Percentiles rank a stretch among this genome's conserved stretches.
Conservation (phyloP, 2,888 invertebrate species). For the Acanthosepion esculentum region DNA sequence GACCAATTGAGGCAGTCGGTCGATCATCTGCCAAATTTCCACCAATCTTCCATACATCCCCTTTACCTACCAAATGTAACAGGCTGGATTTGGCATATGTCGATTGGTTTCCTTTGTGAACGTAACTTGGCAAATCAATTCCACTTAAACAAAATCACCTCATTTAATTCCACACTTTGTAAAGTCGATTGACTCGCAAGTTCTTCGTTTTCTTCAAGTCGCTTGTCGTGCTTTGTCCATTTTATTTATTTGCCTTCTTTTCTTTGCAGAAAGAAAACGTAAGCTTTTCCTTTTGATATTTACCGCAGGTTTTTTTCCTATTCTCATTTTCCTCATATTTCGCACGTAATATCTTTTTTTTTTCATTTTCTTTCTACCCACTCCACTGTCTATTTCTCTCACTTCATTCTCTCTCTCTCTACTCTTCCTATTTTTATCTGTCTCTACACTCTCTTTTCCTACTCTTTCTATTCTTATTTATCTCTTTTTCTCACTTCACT, state of each 20-base stretch:
- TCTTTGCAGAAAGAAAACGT: too few relatives aligned
- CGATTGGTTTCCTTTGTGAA: neutral
- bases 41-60: neutral
- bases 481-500: neutral
- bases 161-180: neutral
- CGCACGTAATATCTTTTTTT: too few relatives aligned
- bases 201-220: neutral
- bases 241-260: too few relatives aligned
- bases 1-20: neutral
- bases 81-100: neutral
- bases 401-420: too few relatives aligned
- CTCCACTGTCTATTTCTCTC: too few relatives aligned
- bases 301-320: too few relatives aligned
- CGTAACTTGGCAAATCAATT: neutral
- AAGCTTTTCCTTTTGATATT: too few relatives aligned
- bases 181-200: neutral
- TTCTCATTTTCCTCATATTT: too few relatives aligned
- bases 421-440: too few relatives aligned
- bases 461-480: neutral
- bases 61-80: neutral
- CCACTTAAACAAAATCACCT: neutral
- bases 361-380: too few relatives aligned
- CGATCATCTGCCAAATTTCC: neutral
- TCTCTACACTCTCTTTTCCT: neutral
- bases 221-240: too few relatives aligned